Evolutionary conservation across 2,113 vertebrate genomes (phyloP), one percentile per base, ranked within the genome.

Genomic region (Triplophysa rosa): DNA sequence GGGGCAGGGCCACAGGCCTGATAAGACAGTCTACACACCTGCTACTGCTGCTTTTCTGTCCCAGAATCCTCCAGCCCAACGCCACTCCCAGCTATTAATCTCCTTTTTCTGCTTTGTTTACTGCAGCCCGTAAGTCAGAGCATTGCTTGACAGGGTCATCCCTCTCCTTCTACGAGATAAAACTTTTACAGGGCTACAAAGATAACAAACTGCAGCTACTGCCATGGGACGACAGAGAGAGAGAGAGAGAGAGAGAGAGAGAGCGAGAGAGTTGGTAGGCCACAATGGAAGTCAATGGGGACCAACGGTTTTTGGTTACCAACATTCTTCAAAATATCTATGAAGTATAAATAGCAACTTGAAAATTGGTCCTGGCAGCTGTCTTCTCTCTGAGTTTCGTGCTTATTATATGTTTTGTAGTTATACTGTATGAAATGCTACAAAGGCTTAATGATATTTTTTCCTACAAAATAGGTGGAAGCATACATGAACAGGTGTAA

Each of bases 111-210:
- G 82, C 86, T 89, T 89, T 88, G 87, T 92, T 90, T 91, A 92
- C 84, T 79, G 87, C 85, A n/a, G 68, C 76, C 78, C 8, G 74
- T 92, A 89, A 90, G 82, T 91, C 89, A 89, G 59, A 81, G 40
- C 89, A 81, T 78, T 77, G 63, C 70, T 77, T 87, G 89, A 88
- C 87, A 86, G 86, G 64, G 87, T 86, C 85, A 86, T 89, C 82
- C 77, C 78, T 90, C 87, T 90, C 86, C 82, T 85, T 87, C 85
- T 84, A 83, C 26, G 64, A 14, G 88, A 87, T 90, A 89, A 91
- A 92, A 91, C 83, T 88, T 93, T 92, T 90, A 92, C 90, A 82
- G 87, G 85, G 80, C 87, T 79, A 78, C 80, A 84, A 84, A 84
- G 81, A 83, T 90, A 86, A 89, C 89, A 90, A 90, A 91, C 88